A percentile compares a stretch with the other conserved stretches of the same genome.
Evolutionary conservation across 2,113 vertebrate species (phyloP).

Genomic region (Pipra filicauda): DNA sequence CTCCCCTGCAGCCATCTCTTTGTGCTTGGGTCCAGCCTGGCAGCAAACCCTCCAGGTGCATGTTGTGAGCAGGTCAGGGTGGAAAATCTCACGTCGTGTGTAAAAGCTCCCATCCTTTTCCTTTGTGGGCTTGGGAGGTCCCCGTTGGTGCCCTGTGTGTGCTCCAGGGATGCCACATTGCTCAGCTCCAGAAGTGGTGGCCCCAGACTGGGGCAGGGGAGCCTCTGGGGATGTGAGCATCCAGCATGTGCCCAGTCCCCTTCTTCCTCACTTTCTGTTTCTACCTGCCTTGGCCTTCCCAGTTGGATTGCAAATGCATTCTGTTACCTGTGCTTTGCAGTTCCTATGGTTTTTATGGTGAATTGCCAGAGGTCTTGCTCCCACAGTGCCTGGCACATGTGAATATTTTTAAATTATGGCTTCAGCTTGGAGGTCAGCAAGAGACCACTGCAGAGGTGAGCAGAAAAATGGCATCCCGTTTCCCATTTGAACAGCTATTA

Average conservation of each 20-base stretch:
- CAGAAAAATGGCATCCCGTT: neutral
- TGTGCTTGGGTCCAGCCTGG: rapidly evolving
- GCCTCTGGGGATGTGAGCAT: rapidly evolving
- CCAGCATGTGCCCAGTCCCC: rapidly evolving
- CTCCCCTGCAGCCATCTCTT: neutral
- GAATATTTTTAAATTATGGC: neutral
- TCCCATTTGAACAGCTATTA: neutral
- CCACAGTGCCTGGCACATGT: neutral
- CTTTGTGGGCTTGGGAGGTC: neutral
- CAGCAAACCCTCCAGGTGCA: neutral
- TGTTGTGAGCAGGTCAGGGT: neutral
- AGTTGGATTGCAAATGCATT: neutral
- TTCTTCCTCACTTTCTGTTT: neutral
- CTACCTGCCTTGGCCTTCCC: neutral
- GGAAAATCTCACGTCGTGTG: neutral
- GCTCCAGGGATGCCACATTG: neutral
- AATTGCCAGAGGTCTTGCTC: neutral
- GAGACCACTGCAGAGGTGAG: neutral
- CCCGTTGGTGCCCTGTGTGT: rapidly evolving
- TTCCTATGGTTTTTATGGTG: neutral
- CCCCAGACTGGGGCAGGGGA: neutral
- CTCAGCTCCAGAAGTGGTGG: neutral
- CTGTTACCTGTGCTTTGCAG: neutral
- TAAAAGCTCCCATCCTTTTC: neutral
- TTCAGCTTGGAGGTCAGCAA: neutral